These are phyloP conservation scores for Limosa lapponica DNA, from an alignment of 2,797 vertebrate genomes.

Conservation along the genomic window DNA sequence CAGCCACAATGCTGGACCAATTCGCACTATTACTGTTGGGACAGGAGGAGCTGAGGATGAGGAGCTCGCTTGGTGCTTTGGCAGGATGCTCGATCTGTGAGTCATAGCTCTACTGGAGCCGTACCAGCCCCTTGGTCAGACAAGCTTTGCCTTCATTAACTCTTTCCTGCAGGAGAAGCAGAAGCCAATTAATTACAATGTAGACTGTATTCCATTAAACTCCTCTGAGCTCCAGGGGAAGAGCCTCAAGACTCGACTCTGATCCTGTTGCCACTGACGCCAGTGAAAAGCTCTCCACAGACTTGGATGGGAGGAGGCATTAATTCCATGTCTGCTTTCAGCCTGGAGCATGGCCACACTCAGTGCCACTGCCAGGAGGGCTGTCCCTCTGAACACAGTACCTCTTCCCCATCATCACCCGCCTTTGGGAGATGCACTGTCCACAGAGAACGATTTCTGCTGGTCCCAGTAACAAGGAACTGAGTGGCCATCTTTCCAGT, in stretches of 20 bases:
- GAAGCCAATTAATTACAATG: constrained; percentile 56
- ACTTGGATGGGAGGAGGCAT: neutral
- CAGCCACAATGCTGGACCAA: neutral
- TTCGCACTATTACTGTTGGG: neutral
- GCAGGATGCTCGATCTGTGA: constrained; percentile 24
- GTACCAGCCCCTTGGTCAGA: constrained; percentile 33
- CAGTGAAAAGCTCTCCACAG: constrained; percentile 41
- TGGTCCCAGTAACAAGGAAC: neutral
- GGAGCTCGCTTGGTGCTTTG: neutral
- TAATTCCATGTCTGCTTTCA: neutral
- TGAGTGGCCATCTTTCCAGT: neutral
- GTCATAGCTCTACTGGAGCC: constrained; percentile 23
- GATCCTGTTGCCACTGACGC: constrained; percentile 58
- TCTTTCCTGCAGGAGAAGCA: constrained; percentile 63
- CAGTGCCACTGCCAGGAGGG: neutral
- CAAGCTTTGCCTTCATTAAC: constrained; percentile 65
- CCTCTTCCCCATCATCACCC: neutral
- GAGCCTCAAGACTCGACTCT: constrained; percentile 36
- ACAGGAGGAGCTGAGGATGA: constrained; percentile 10
- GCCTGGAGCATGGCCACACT: neutral
- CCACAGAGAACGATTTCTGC: neutral
- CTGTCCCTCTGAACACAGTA: neutral
- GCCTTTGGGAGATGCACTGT: neutral
- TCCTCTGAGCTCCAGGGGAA: constrained; percentile 37
- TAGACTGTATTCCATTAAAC: constrained; percentile 38